Evolutionary conservation across 1,140 invertebrate genomes (phyloP), one percentile per base, ranked within the genome.

Genomic region (Arion vulgaris): DNA sequence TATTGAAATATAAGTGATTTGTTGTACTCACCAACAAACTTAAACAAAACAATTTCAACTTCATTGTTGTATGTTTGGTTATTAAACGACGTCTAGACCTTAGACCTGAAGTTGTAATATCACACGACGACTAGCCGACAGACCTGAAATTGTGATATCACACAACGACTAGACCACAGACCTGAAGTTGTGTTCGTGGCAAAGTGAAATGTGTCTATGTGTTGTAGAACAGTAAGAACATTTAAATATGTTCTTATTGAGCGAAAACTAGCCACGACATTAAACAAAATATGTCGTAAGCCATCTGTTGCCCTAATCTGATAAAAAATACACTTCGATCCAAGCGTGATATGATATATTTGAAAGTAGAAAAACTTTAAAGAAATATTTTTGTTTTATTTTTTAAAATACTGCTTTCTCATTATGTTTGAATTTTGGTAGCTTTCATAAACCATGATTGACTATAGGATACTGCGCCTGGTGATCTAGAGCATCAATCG

Each of bases 201-300:
- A 28, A 66, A 17, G 7, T 32, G 7, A 66, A 66, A 66, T 57
- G 62, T 32, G n/a, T 66, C 11, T 7, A 5, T 66, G 28, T 23
- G 62, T 32, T 66, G 62, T 66, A 28, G 62, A 32, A 66, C 7
- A 28, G 32, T 28, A 5, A 66, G 62, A 66, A 66, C 62, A 66
- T 32, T 66, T 28, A 66, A 66, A 66, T 66, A n/a, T 66, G 28
- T 66, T 66, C n/a, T 66, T 66, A 66, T 66, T 66, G 62, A 66
- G 17, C 62, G 28, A 34, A 17, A 66, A 34, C 11, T 66, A 32
- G 62, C 62, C 62, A 66, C 62, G 62, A 66, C n/a, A 66, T 13
- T 2, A 66, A 32, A 66, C 7, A 28, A 28, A 13, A 66, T 7
- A 13, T 7, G 28, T 66, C 7, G n/a, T 32, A 9, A 28, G 9